Percentiles rank a stretch among this genome's conserved stretches.
Conservation (phyloP, 2,113 vertebrate genomes). For the Otocyon megalotis region DNA sequence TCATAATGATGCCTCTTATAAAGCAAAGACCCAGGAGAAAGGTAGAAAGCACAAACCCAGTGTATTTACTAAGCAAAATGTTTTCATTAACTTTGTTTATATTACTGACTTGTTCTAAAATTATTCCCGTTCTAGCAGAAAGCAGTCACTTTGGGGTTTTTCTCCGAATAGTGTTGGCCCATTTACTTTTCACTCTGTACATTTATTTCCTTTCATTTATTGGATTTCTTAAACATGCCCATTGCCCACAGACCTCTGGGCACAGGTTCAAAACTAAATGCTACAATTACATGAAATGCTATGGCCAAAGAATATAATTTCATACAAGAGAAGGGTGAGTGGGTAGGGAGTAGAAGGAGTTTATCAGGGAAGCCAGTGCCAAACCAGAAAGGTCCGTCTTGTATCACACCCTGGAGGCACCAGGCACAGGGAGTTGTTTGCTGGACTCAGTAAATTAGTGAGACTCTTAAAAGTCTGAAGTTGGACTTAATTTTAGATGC, state of each 20-base stretch:
- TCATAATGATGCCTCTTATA: not conserved
- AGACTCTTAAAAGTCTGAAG: constrained; percentile 35
- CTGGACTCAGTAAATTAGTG: constrained; percentile 33
- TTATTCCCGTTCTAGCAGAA: constrained; percentile 1
- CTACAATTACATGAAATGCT: constrained; percentile 61
- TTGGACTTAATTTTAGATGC: constrained; percentile 3
- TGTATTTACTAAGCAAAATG: not conserved
- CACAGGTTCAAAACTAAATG: constrained; percentile 69
- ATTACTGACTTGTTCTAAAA: constrained; percentile 63
- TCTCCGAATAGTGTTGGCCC: constrained; percentile 16
- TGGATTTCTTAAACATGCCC: constrained; percentile 61
- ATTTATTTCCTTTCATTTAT: constrained; percentile 74
- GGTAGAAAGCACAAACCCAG: not conserved
- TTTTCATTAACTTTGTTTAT: constrained; percentile 57
- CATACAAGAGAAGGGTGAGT: not conserved
- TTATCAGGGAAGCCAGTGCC: not conserved
- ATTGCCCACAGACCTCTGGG: constrained; percentile 55
- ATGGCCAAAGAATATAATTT: constrained; percentile 42
- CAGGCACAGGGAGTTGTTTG: not conserved
- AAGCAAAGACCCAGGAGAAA: not conserved
- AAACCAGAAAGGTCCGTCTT: constrained; percentile 37
- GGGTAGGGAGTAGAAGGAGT: not conserved
- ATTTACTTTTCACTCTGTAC: constrained; percentile 54
- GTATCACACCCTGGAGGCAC: not conserved
- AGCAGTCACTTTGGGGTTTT: constrained; percentile 43